Base-by-base conservation (phyloP, 2,113 vertebrate genomes). In the Hemiprocne comata region DNA sequence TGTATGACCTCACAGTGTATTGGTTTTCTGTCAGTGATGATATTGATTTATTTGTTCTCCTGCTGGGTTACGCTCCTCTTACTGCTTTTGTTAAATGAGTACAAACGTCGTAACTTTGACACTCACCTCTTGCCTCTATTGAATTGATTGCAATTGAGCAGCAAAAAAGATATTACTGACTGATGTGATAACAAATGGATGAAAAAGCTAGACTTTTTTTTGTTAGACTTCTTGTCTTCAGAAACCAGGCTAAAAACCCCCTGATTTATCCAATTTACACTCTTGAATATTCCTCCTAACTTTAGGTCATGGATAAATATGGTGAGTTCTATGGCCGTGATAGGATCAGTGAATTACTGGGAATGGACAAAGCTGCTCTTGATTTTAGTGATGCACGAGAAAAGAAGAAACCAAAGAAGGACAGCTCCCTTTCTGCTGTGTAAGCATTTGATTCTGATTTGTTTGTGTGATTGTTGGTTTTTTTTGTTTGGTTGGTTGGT, bases 241-340 rank as follows among this genome's bases (percentile, higher is more conserved):
- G 50, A 95, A 92, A 53, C 4, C 7, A 58, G 50, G 29, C 42
- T 62, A 65, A 90, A 81, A 79, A 60, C 0, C 15, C 53, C 6
- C 31, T 70, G 10, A 23, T 71, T 19, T 67, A 51, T 17, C 9
- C 14, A 70, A 72, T 29, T 93, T 53, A 71, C 71, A 34, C 33
- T 91, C 33, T 65, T 67, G 10, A 75, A 33, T 77, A 44, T 90
- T 94, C 15, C 34, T 90, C 46, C 54, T 57, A 33, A 57, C 12
- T 79, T 75, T 93, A 99, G 99, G 99, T 99, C 61, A 99, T 99
- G 99, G 99, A 99, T 97, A 99, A 99, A 89, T 99, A 99, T 4
- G 99, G 99, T 14, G 99, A 99, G 88, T 99, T 99, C 95, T 99
- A 99, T 17, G 99, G 99, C 26, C 98, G 99, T 75, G 99, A 99